Base-by-base conservation (phyloP, 2,113 vertebrate species). In the Theristicus caerulescens region DNA sequence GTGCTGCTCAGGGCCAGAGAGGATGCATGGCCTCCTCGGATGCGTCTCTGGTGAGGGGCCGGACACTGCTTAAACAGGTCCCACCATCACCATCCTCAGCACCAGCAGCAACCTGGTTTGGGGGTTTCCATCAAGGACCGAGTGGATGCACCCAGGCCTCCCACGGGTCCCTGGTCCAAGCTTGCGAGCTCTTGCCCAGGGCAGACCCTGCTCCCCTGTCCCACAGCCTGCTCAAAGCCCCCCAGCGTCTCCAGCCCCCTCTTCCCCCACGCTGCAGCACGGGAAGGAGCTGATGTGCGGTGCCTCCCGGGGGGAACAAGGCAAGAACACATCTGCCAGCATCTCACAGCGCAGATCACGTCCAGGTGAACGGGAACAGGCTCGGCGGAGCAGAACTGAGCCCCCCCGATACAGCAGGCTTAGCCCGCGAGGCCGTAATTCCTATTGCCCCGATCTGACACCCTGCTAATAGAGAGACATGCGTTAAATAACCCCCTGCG, bases 221-320 rank as follows among this genome's bases (percentile, higher is more conserved):
- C 51, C 59, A 16, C 49, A 31, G 32, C 26, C 25, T 40, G 24
- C 55, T 25, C 67, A 42, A 17, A 38, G 24, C 47, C 19, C n/a
- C 54, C 47, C 25, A 34, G 25, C 46, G n/a, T 9, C 58, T 11
- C 67, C 82, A 52, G 57, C 25, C 46, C 16, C 44, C 55, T 40
- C 44, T 34, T 34, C 44, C 44, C 46, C 57, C 1, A 3, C 19
- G 7, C 52, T 16, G 0, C 5, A 6, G 51, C 42, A 47, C 0
- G 7, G 36, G 67, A 42, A 52, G 24, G 55, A 44, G 46, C 31
- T 13, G 47, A 26, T 2, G 15, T 20, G 31, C 3, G 1, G 26
- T 25, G 36, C 13, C 57, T 24, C 65, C 3, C 1, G 34, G 9
- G 4, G 40, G 16, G 38, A 65, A 31, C 5, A 7, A 14, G 22